phyloP scores from a whole-genome alignment of 2,888 invertebrate genomes.

The Rugalucina vietnamica region DNA sequence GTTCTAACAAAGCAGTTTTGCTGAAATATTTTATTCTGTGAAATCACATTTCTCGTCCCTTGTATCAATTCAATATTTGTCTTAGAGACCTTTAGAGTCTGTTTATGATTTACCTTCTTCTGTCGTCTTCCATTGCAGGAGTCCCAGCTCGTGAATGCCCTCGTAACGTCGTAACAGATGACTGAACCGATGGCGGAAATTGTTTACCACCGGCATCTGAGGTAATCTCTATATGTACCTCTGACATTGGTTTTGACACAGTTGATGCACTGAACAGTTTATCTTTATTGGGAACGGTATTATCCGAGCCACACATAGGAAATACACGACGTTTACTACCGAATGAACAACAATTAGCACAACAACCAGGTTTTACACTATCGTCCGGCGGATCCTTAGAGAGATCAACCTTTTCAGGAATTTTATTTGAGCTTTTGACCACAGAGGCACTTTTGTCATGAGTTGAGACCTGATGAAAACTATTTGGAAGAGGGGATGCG shows the following conservation, averaged over 20 bases:
- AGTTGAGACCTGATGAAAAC: constrained; percentile 38
- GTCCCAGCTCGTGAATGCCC: constrained; percentile 65
- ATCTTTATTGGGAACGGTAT: constrained; percentile 33
- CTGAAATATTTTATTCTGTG: no score
- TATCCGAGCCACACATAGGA: constrained; percentile 65
- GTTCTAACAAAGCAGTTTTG: no score
- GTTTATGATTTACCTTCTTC: constrained; percentile 48
- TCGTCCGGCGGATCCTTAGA: constrained; percentile 30
- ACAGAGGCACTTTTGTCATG: constrained; percentile 40
- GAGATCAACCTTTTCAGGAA: constrained; percentile 48
- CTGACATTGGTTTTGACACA: constrained; percentile 48
- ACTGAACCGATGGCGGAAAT: constrained; percentile 51
- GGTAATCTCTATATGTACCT: constrained; percentile 57
- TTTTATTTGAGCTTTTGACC: constrained; percentile 30
- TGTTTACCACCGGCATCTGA: constrained; percentile 34
- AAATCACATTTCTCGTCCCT: no score
- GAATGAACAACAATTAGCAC: constrained; percentile 53
- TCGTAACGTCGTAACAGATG: constrained; percentile 65
- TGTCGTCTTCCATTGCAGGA: constrained; percentile 65
- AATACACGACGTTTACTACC: constrained; percentile 61
- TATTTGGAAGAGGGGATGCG: constrained; percentile 47
- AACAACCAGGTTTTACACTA: constrained; percentile 55
- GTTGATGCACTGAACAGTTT: constrained; percentile 53
- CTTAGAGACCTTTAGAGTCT: no score
- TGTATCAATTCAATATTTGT: no score